Conservation (phyloP, 2,888 invertebrate species). For the Onchidella celtica region DNA sequence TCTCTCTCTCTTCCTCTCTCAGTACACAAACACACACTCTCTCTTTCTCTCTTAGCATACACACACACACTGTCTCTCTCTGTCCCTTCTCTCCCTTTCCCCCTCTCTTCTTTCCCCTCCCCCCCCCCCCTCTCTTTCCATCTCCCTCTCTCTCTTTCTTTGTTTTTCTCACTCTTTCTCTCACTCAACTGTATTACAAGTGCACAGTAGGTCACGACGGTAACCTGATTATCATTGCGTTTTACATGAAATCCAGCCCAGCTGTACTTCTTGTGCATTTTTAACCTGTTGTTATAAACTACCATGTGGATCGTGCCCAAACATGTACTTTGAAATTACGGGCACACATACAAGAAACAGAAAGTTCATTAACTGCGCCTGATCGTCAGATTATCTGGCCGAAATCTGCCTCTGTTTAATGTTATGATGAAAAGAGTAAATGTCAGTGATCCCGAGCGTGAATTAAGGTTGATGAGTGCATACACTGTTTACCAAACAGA, state of each 20-base stretch:
- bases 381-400: no score
- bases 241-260: not conserved
- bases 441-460: no score
- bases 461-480: no score
- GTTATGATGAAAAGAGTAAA: no score
- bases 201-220: not conserved
- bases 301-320: no score
- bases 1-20: not conserved
- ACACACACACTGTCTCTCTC: not conserved
- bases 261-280: no score
- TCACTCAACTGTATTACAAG: not conserved
- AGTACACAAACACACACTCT: conserved; percentile 52
- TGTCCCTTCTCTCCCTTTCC: not conserved
- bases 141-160: not conserved
- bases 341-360: no score
- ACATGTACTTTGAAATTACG: no score
- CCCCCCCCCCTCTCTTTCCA: not conserved
- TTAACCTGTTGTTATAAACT: no score
- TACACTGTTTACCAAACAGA: no score
- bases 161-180: not conserved
- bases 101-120: not conserved
- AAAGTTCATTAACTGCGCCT: no score
- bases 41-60: not conserved
- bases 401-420: no score
- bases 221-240: not conserved